A percentile compares a stretch with the other conserved stretches of the same genome.
phyloP scores from a whole-genome alignment of 2,113 vertebrate species.

The Pimephales promelas region DNA sequence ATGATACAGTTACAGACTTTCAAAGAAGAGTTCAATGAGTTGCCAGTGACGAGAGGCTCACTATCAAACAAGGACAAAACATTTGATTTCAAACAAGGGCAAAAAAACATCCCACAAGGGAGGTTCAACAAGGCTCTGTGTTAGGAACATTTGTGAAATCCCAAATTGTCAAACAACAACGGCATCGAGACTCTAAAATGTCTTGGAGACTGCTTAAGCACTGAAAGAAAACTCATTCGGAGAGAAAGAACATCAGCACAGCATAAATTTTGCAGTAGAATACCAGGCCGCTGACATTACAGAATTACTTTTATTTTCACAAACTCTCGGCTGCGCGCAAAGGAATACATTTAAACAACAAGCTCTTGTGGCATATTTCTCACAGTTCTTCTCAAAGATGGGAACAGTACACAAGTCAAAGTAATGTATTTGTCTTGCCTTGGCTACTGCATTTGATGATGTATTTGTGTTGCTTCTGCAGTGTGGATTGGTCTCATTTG shows the following conservation, averaged over 20 bases:
- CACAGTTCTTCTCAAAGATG: not conserved
- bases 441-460: not conserved
- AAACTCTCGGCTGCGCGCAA: conserved; percentile 20
- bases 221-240: conserved; percentile 13
- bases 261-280: conserved; percentile 28
- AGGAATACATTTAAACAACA: conserved; percentile 10
- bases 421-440: not conserved
- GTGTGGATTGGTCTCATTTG: not conserved
- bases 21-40: not conserved
- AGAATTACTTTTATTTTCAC: conserved; percentile 15
- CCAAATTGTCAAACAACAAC: conserved; percentile 12
- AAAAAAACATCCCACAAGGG: not conserved
- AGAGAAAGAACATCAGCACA: conserved; percentile 18
- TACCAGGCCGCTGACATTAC: conserved; percentile 28
- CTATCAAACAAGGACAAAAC: conserved; percentile 23
- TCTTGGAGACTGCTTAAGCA: conserved; percentile 33
- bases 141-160: conserved; percentile 32
- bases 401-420: conserved; percentile 15
- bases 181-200: conserved; percentile 24
- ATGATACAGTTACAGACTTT: conserved; percentile 23
- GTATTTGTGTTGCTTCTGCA: not conserved
- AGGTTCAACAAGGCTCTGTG: conserved; percentile 33
- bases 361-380: not conserved
- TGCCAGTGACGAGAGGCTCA: not conserved
- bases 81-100: not conserved